A percentile compares a stretch with the other conserved stretches of the same genome.
Evolutionary conservation across 2,888 invertebrate species (phyloP).

Genomic region (Adela reaumurella): DNA sequence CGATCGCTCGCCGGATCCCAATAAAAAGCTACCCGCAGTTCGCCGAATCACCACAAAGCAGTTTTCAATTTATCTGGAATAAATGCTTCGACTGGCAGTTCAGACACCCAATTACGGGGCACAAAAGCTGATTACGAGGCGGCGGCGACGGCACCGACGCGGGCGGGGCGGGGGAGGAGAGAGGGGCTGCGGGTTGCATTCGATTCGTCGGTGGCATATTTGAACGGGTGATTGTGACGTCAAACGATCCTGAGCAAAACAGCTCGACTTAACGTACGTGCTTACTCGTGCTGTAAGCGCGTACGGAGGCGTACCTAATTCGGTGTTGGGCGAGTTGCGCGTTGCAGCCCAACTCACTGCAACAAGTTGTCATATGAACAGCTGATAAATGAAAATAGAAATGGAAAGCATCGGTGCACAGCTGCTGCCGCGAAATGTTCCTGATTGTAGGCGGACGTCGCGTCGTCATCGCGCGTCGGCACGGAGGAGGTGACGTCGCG

Average conservation of each 20-base stretch:
- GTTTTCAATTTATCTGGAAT: constrained; percentile 54
- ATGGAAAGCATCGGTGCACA: too few relatives aligned
- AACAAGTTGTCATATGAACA: too few relatives aligned
- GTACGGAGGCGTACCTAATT: too few relatives aligned
- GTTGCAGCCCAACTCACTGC: too few relatives aligned
- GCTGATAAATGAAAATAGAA: too few relatives aligned
- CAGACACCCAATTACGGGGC: constrained; percentile 54
- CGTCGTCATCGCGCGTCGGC: background rate
- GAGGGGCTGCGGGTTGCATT: background rate
- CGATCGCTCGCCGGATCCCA: background rate
- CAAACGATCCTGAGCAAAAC: too few relatives aligned
- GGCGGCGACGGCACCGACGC: constrained; percentile 9
- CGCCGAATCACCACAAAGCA: constrained; percentile 26
- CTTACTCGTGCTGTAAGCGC: too few relatives aligned
- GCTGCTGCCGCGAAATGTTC: too few relatives aligned
- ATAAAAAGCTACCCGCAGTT: background rate
- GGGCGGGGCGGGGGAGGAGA: constrained; percentile 1
- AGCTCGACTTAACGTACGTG: too few relatives aligned
- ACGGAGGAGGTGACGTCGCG: background rate
- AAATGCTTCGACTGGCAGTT: constrained; percentile 54
- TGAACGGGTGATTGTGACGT: constrained; percentile 19
- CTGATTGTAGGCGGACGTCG: too few relatives aligned
- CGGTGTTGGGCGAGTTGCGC: too few relatives aligned
- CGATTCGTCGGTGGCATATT: constrained; percentile 17
- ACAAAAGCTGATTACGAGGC: constrained; percentile 52